Percentiles rank a stretch among this genome's conserved stretches.
Evolutionary conservation across 1,140 invertebrate species (phyloP).

Genomic region (Temnothorax nylanderi): DNA sequence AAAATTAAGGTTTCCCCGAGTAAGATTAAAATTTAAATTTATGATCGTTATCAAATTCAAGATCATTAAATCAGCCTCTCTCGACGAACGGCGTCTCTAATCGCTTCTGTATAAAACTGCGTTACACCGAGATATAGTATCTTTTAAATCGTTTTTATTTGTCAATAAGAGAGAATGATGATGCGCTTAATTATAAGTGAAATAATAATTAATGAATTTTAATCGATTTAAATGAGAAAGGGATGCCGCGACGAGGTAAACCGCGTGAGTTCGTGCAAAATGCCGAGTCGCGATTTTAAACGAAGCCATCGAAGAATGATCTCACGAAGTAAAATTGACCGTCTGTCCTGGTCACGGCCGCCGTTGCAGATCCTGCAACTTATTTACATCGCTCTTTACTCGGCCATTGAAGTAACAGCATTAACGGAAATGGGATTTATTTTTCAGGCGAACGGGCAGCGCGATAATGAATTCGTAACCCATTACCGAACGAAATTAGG

Average conservation of each 20-base stretch:
- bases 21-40: slow-evolving; percentile 18
- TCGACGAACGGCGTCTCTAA: background rate
- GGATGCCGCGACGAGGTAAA: background rate
- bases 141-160: background rate
- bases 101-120: background rate
- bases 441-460: slow-evolving; percentile 27
- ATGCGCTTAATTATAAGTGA: background rate
- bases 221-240: background rate
- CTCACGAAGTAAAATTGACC: slow-evolving; percentile 13
- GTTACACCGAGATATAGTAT: background rate
- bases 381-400: slow-evolving; percentile 17
- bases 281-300: background rate
- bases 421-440: slow-evolving; percentile 55
- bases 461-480: slow-evolving; percentile 60
- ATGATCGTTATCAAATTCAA: background rate
- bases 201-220: background rate
- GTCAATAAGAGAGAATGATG: background rate
- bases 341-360: background rate
- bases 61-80: background rate
- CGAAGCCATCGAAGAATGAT: background rate
- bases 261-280: background rate
- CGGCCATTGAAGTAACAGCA: slow-evolving; percentile 9
- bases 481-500: slow-evolving; percentile 58
- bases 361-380: background rate
- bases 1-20: slow-evolving; percentile 25